phyloP scores from a whole-genome alignment of 2,888 invertebrate species.

The Dinocampus coccinellae region DNA sequence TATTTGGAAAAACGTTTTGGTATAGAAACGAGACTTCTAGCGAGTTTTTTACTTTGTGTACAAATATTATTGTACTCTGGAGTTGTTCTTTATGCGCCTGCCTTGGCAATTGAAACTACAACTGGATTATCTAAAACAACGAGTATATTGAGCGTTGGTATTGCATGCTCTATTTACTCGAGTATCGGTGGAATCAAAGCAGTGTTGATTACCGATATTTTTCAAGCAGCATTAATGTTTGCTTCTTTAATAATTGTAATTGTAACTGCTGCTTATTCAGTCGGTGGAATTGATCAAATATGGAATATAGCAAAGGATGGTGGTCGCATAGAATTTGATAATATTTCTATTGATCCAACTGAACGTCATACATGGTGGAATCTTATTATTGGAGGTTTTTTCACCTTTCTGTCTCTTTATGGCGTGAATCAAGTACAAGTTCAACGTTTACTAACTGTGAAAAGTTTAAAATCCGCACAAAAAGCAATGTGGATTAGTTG shows the following conservation, averaged over 20 bases:
- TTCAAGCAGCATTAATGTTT: conserved; percentile 89
- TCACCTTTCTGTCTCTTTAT: conserved; percentile 85
- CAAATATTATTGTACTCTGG: conserved; percentile 94
- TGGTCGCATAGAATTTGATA: conserved; percentile 78
- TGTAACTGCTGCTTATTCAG: conserved; percentile 78
- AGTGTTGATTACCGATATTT: conserved; percentile 87
- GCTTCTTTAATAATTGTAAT: conserved; percentile 85
- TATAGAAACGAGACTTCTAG: conserved; percentile 78
- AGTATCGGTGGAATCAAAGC: conserved; percentile 93
- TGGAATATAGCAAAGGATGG: conserved; percentile 80
- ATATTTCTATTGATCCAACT: conserved; percentile 83
- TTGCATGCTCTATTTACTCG: conserved; percentile 89
- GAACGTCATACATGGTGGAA: conserved; percentile 88
- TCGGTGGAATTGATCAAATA: conserved; percentile 79
- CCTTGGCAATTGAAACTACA: conserved; percentile 88
- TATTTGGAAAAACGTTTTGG: conserved; percentile 92
- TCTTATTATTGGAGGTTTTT: conserved; percentile 82
- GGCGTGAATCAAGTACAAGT: conserved; percentile 91
- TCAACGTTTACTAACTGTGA: conserved; percentile 80
- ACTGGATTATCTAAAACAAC: conserved; percentile 81
- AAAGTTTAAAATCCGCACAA: conserved; percentile 79
- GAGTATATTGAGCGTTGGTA: conserved; percentile 80
- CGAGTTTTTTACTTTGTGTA: conserved; percentile 86
- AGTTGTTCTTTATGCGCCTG: conserved; percentile 93
- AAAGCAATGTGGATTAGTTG: conserved; percentile 83